phyloP scores from a whole-genome alignment of 2,797 vertebrate species.

The Alauda arvensis region DNA sequence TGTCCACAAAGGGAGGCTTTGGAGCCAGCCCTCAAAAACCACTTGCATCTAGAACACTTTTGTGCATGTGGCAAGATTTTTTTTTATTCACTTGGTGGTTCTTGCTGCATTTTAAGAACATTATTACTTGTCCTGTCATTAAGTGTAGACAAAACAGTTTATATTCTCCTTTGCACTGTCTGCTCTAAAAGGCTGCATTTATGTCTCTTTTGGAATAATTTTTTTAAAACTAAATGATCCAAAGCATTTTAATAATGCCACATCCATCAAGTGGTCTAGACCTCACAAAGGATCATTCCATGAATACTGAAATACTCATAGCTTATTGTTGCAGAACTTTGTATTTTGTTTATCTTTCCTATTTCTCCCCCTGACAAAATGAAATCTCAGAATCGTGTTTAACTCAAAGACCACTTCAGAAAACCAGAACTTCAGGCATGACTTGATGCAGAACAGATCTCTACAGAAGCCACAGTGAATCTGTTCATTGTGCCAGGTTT shows the following conservation, averaged over 20 bases:
- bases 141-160: conserved; percentile 7
- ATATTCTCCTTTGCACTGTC: conserved; percentile 4
- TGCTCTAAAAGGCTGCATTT: conserved; percentile 5
- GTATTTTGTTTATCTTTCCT: background rate
- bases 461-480: background rate
- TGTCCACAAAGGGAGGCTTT: background rate
- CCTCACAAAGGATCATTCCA: background rate
- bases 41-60: background rate
- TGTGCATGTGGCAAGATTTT: background rate
- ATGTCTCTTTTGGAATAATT: background rate
- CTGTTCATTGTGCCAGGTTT: background rate
- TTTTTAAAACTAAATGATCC: conserved; percentile 51
- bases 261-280: conserved; percentile 41
- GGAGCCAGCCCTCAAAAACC: background rate
- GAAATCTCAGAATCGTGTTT: background rate
- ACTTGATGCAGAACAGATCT: background rate
- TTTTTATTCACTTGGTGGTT: background rate
- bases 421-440: background rate
- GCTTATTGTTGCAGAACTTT: background rate
- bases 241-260: conserved; percentile 46
- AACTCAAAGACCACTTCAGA: background rate
- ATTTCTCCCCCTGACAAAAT: background rate
- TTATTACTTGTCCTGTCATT: conserved; percentile 35
- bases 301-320: background rate
- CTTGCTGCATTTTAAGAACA: conserved; percentile 9